Base-by-base conservation (phyloP, 2,113 vertebrate genomes). In the Oophaga pumilio region DNA sequence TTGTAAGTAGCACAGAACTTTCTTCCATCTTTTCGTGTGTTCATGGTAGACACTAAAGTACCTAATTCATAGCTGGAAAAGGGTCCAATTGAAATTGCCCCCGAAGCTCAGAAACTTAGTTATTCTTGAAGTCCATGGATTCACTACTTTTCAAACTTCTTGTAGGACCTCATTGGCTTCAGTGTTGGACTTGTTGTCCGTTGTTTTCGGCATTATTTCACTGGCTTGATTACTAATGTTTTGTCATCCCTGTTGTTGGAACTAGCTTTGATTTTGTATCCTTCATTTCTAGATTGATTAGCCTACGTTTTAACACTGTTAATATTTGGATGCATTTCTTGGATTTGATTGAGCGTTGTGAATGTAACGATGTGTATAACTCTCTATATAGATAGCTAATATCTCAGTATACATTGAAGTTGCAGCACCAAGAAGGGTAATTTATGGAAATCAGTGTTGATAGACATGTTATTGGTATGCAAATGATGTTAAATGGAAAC, bases 1-100 rank as follows among this genome's bases (percentile, higher is more conserved):
- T 12, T 88, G 87, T 88, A 88, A 88, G 87, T 88, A 88, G 33
- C 81, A 18, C 8, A 60, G 56, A 3, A 80, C 7, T 57, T 76
- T 43, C 77, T 60, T 28, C 24, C 12, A 28, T 12, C 26, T 28
- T 28, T 28, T 69, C 68, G 7, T 28, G 7, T 6, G 68, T n/a
- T n/a, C 3, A 8, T n/a, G 18, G 26, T 6, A 28, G 76, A 4
- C 22, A 24, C 49, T 26, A 22, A 12, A 53, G 3, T 78, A 49
- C 11, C 24, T 26, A 1, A 17, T 73, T 9, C 7, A 43, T 18
- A 6, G 6, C 7, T 73, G 28, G 17, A 33, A 2, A 69, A 17
- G 68, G 28, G 26, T 6, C 68, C 28, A 43, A 18, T 28, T 18
- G 15, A 18, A 11, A 4, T 28, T 43, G 6, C 69, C 8, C 8